Evolutionary conservation across 2,113 vertebrate genomes (phyloP).

Genomic region (Sphaerodactylus townsendi): DNA sequence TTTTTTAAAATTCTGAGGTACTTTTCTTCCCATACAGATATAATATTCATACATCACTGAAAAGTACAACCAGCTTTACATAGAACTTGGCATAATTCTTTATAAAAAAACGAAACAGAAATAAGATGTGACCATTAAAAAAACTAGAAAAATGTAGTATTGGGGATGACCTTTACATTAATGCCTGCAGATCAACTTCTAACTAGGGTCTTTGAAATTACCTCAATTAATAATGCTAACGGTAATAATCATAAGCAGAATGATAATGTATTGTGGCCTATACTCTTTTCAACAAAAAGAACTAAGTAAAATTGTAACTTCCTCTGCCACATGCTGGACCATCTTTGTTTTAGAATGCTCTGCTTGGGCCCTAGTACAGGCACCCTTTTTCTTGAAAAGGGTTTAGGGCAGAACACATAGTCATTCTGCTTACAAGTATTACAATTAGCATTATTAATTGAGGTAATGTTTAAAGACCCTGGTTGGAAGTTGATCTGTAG

Average conservation of each 20-base stretch:
- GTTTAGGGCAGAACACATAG: rapidly evolving
- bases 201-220: background rate
- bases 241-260: rapidly evolving
- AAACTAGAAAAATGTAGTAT: background rate
- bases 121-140: background rate
- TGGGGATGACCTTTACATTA: background rate
- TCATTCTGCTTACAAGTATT: rapidly evolving
- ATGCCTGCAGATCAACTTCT: background rate
- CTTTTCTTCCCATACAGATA: background rate
- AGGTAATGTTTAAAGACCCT: background rate
- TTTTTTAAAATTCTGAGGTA: background rate
- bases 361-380: no score
- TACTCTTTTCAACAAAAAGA: no score
- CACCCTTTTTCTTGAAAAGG: no score
- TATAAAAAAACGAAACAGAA: rapidly evolving
- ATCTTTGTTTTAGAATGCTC: no score
- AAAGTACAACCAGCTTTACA: background rate
- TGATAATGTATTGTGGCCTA: rapidly evolving
- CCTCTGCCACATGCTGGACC: no score
- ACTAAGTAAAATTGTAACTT: no score
- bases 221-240: background rate
- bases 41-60: background rate
- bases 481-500: background rate
- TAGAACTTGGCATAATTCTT: background rate
- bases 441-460: background rate